These are phyloP conservation scores for Aspidoscelis tigris DNA, from an alignment of 2,113 vertebrate genomes.

Conservation along the genomic window DNA sequence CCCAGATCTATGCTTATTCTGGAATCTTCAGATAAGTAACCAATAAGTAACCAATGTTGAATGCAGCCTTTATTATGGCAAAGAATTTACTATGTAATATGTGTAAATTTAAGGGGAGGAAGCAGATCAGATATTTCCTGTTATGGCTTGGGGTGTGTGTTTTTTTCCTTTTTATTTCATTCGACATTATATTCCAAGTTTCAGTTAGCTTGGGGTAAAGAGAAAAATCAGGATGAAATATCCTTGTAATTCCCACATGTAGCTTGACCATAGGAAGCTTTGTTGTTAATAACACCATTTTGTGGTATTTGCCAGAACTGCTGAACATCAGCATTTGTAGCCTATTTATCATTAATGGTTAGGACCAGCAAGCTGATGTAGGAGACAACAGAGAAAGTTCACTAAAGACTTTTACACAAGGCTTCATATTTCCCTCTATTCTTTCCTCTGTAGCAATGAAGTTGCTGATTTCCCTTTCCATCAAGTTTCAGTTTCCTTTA, in stretches of 20 bases:
- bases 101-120: background rate
- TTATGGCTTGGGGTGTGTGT: too few species aligned
- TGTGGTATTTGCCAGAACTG: background rate
- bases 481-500: slow-evolving; percentile 15
- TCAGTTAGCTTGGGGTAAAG: background rate
- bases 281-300: background rate
- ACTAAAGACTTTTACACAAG: background rate
- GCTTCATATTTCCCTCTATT: fast-evolving
- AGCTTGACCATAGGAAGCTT: background rate
- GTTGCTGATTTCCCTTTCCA: background rate
- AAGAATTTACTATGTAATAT: background rate
- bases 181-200: background rate
- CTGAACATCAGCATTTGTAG: background rate
- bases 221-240: background rate
- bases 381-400: background rate
- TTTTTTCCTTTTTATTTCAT: background rate
- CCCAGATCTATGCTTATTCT: too few species aligned
- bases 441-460: slow-evolving; percentile 2
- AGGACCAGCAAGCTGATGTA: background rate
- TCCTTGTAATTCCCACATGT: background rate
- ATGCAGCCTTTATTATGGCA: too few species aligned
- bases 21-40: too few species aligned
- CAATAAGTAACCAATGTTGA: too few species aligned
- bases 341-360: background rate
- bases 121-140: background rate